Evolutionary conservation across 2,113 vertebrate species (phyloP).

Genomic region (Oplegnathus fasciatus): DNA sequence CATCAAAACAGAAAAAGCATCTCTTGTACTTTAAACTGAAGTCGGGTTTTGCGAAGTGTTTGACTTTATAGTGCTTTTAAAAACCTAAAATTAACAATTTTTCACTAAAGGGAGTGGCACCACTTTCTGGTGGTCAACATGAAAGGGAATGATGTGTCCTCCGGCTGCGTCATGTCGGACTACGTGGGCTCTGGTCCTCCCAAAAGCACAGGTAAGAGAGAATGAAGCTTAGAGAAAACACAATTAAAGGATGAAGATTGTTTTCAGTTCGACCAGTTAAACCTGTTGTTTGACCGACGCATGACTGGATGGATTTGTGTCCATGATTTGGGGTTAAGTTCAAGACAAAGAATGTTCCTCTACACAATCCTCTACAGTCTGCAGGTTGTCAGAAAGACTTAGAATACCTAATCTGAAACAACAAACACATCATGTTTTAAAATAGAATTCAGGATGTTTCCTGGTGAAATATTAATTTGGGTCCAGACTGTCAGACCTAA

Average conservation of each 20-base stretch:
- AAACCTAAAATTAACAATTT: too few relatives aligned
- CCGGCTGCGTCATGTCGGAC: slow-evolving; percentile 90
- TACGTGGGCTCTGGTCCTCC: slow-evolving; percentile 95
- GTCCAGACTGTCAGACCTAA: too few relatives aligned
- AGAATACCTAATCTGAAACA: too few relatives aligned
- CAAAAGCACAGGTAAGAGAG: slow-evolving; percentile 90
- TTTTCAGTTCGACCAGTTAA: neutral
- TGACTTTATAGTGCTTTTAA: too few relatives aligned
- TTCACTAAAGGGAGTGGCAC: slow-evolving; percentile 91
- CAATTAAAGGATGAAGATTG: neutral
- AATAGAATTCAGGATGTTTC: neutral
- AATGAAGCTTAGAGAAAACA: neutral
- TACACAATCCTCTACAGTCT: neutral
- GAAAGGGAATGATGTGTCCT: slow-evolving; percentile 92
- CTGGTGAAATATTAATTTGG: neutral
- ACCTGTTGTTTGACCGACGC: neutral
- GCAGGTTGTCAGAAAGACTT: neutral
- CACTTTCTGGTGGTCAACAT: slow-evolving; percentile 96
- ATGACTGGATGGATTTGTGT: neutral
- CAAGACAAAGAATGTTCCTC: neutral
- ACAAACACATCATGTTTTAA: too few relatives aligned
- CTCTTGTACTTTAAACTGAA: too few relatives aligned
- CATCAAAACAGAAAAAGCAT: neutral
- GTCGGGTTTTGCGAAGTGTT: too few relatives aligned
- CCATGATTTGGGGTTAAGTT: neutral